Conservation (phyloP, 2,888 invertebrate species). For the Diaphora mendica region DNA sequence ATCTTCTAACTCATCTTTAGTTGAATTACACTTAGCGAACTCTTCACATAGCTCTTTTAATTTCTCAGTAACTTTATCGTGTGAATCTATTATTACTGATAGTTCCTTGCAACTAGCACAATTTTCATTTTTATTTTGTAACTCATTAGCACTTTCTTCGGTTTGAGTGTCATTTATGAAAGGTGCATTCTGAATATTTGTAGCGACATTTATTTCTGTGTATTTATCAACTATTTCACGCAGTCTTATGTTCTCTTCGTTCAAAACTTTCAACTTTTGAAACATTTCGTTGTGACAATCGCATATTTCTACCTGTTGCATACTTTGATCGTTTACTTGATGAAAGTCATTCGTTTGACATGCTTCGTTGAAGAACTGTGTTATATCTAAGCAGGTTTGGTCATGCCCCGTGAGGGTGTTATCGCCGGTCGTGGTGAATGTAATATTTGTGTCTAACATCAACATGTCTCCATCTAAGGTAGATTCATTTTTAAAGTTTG, state of each 20-base stretch:
- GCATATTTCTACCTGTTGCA: conserved; percentile 43
- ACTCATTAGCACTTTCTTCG: conserved; percentile 15
- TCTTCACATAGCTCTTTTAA: conserved; percentile 55
- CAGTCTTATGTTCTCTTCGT: conserved; percentile 64
- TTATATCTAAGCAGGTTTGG: conserved; percentile 74
- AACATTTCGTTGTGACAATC: conserved; percentile 47
- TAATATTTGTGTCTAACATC: conserved; percentile 81
- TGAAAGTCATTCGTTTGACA: conserved; percentile 61
- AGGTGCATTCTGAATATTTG: conserved; percentile 59
- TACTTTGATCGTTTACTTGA: conserved; percentile 48
- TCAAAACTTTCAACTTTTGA: conserved; percentile 57
- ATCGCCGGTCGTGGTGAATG: conserved; percentile 69
- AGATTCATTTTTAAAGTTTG: conserved; percentile 74
- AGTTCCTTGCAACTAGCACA: conserved; percentile 52
- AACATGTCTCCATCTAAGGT: conserved; percentile 76
- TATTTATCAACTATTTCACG: conserved; percentile 56
- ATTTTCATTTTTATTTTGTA: conserved; percentile 9
- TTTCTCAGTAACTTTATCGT: conserved; percentile 50
- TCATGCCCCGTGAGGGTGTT: conserved; percentile 72
- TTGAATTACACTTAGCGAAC: conserved; percentile 51
- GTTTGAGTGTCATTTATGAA: conserved; percentile 45
- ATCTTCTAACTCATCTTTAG: conserved; percentile 63
- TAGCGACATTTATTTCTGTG: conserved; percentile 34
- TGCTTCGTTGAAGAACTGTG: conserved; percentile 69
- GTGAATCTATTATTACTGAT: conserved; percentile 35